Percentiles rank a stretch among this genome's conserved stretches.
Conservation (phyloP, 2,888 invertebrate species). For the Molorchus minor region DNA sequence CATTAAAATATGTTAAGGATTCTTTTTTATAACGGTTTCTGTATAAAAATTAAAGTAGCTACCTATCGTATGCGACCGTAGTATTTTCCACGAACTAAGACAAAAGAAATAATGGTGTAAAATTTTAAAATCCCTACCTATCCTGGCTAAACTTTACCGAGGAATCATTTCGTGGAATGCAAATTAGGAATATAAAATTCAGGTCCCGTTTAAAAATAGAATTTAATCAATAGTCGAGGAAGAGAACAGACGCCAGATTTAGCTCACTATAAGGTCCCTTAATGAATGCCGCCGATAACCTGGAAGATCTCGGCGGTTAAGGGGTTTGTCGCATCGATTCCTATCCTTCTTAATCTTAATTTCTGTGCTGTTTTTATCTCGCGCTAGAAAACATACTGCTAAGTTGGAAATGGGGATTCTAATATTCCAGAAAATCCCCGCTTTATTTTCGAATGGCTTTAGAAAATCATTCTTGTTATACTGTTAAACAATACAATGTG, state of each 20-base stretch:
- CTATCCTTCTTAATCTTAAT: constrained; percentile 34
- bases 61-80: too few species aligned
- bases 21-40: too few species aligned
- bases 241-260: constrained; percentile 40
- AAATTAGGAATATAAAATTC: constrained; percentile 38
- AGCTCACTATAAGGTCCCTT: constrained; percentile 39
- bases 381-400: too few species aligned
- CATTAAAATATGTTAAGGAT: too few species aligned
- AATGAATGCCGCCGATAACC: constrained; percentile 42
- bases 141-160: constrained; percentile 25
- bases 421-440: too few species aligned
- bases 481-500: too few species aligned
- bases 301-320: constrained; percentile 32
- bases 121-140: constrained; percentile 10
- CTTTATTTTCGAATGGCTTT: too few species aligned
- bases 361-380: constrained; percentile 15
- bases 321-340: constrained; percentile 41
- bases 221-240: constrained; percentile 42
- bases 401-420: too few species aligned
- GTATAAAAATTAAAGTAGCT: too few species aligned
- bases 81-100: too few species aligned
- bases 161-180: constrained; percentile 32
- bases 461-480: too few species aligned
- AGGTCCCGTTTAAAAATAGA: constrained; percentile 38
- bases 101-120: too few species aligned